A percentile compares a stretch with the other conserved stretches of the same genome.
Evolutionary conservation across 1,140 invertebrate genomes (phyloP).

Genomic region (Sweltsa coloradensis): DNA sequence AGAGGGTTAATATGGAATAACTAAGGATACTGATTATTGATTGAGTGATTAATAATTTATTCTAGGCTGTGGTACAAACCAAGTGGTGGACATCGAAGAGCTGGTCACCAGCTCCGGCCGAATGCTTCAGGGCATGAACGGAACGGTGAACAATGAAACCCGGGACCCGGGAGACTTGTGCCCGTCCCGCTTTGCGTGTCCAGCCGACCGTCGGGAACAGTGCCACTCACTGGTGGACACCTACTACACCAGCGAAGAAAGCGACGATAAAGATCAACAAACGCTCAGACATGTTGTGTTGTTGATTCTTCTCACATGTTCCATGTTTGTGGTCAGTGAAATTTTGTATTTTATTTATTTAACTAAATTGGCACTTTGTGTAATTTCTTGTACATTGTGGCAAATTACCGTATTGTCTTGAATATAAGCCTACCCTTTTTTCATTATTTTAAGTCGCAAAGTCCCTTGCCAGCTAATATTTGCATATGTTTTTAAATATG

Average conservation of each 20-base stretch:
- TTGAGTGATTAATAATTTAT: too few relatives aligned
- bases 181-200: slow-evolving; percentile 33
- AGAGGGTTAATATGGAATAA: too few relatives aligned
- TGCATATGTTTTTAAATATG: neutral
- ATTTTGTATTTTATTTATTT: slow-evolving; percentile 1
- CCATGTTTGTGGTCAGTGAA: slow-evolving; percentile 74
- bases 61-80: slow-evolving; percentile 15
- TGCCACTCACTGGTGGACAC: slow-evolving; percentile 36
- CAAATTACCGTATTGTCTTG: neutral
- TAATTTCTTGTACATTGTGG: neutral
- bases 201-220: slow-evolving; percentile 32
- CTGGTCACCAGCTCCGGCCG: slow-evolving; percentile 29
- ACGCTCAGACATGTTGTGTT: slow-evolving; percentile 70
- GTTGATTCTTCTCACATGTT: slow-evolving; percentile 64
- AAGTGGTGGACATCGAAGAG: slow-evolving; percentile 58
- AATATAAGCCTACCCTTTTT: neutral
- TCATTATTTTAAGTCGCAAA: neutral
- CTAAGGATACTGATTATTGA: too few relatives aligned
- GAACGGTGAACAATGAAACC: slow-evolving; percentile 24
- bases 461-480: neutral
- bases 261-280: slow-evolving; percentile 47
- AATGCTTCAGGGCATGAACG: slow-evolving; percentile 23
- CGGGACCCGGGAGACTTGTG: slow-evolving; percentile 28
- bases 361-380: neutral
- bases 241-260: slow-evolving; percentile 41